A percentile compares a stretch with the other conserved stretches of the same genome.
Evolutionary conservation across 2,797 vertebrate species (phyloP).

Genomic region (Parotocinclus haroldoi): DNA sequence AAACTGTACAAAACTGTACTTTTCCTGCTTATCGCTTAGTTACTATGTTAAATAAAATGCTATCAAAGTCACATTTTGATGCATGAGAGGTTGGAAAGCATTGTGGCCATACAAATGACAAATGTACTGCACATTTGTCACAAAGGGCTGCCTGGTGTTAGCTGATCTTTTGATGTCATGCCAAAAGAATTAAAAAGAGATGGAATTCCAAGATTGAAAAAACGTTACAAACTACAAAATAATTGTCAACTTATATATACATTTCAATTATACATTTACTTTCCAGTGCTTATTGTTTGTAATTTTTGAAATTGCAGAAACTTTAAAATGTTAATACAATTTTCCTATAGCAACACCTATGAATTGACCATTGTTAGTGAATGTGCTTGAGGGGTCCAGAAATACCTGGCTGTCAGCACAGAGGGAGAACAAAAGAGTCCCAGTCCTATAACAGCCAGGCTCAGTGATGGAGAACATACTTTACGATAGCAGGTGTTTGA

Average conservation of each 20-base stretch:
- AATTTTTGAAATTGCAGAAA: neutral
- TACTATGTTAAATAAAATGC: no score
- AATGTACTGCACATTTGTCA: no score
- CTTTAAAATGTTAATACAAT: slow-evolving; percentile 17
- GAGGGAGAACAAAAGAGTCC: slow-evolving; percentile 71
- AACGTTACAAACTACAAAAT: neutral
- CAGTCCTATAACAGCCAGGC: slow-evolving; percentile 74
- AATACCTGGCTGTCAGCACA: slow-evolving; percentile 73
- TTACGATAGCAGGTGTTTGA: slow-evolving; percentile 78
- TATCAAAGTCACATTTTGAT: no score
- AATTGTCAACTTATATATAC: neutral
- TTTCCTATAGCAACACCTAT: slow-evolving; percentile 62
- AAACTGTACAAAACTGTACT: no score
- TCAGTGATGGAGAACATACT: slow-evolving; percentile 80
- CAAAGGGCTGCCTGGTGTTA: slow-evolving; percentile 26
- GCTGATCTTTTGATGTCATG: slow-evolving; percentile 34
- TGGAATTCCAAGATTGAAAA: neutral
- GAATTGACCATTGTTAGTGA: slow-evolving; percentile 74
- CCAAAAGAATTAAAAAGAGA: slow-evolving; percentile 15
- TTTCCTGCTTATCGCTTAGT: no score
- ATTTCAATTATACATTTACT: neutral
- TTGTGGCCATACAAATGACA: no score
- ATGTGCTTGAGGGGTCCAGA: slow-evolving; percentile 66
- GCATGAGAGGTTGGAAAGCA: neutral
- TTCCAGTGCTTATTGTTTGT: neutral